Percentiles rank a stretch among this genome's conserved stretches.
These are phyloP conservation scores for Galerucella pusilla DNA, from an alignment of 2,888 invertebrate genomes.

Conservation along the genomic window DNA sequence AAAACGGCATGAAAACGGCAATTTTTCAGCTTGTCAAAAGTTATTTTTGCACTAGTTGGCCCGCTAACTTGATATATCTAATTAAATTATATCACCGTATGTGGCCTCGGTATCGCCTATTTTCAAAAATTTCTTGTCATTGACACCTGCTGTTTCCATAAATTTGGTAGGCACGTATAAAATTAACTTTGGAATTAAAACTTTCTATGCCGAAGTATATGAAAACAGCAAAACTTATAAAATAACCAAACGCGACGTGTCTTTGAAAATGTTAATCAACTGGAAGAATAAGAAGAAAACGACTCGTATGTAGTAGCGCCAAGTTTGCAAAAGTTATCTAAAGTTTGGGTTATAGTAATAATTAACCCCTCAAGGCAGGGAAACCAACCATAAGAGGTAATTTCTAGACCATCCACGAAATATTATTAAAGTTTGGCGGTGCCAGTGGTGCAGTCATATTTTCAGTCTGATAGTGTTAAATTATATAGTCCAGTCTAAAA, in stretches of 20 bases:
- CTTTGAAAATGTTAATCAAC: slow-evolving; percentile 36
- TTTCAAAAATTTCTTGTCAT: too few relatives aligned
- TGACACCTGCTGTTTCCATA: too few relatives aligned
- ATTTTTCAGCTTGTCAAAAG: too few relatives aligned
- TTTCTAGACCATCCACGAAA: slow-evolving; percentile 47
- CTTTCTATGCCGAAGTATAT: not conserved
- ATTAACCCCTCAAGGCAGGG: slow-evolving; percentile 42
- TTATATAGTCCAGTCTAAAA: slow-evolving; percentile 23
- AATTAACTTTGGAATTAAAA: too few relatives aligned
- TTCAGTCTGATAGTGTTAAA: slow-evolving; percentile 45
- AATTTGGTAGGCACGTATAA: too few relatives aligned
- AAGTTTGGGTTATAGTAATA: slow-evolving; percentile 39
- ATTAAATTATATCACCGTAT: too few relatives aligned
- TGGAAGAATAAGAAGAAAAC: slow-evolving; percentile 19
- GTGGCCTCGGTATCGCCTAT: too few relatives aligned
- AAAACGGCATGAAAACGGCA: too few relatives aligned
- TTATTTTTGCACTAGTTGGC: too few relatives aligned
- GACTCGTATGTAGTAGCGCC: not conserved
- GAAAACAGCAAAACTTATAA: slow-evolving; percentile 18
- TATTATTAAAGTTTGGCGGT: slow-evolving; percentile 48
- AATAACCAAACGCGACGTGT: slow-evolving; percentile 21
- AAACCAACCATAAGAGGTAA: slow-evolving; percentile 46
- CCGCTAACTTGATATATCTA: too few relatives aligned
- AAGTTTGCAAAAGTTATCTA: slow-evolving; percentile 35
- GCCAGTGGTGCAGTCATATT: slow-evolving; percentile 36